phyloP scores from a whole-genome alignment of 1,140 invertebrate species.

The Dreissena polymorpha region DNA sequence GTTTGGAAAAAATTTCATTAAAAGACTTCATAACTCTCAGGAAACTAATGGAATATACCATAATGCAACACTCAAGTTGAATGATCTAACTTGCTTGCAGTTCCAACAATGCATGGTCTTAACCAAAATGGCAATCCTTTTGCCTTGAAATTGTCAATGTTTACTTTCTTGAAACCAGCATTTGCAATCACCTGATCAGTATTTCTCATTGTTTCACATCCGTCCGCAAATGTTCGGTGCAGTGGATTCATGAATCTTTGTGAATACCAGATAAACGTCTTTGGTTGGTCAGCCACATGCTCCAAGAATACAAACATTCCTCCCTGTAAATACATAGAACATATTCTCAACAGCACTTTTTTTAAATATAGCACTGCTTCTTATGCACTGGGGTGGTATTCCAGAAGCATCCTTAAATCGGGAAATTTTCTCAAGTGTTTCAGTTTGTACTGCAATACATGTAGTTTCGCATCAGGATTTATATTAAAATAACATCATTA shows the following conservation, averaged over 20 bases:
- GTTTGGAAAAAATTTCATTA: too few species aligned
- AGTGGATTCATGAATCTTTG: conserved; percentile 26
- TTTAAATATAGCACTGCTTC: too few species aligned
- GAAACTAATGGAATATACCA: too few species aligned
- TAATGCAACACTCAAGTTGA: neutral
- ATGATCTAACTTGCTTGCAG: conserved; percentile 13
- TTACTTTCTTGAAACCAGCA: conserved; percentile 11
- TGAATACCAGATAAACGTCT: conserved; percentile 17
- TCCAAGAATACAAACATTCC: conserved; percentile 32
- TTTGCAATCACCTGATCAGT: conserved; percentile 7
- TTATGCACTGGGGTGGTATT: too few species aligned
- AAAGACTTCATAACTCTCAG: too few species aligned
- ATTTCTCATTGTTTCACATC: conserved; percentile 10
- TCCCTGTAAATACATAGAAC: conserved; percentile 10
- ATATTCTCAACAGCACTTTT: neutral
- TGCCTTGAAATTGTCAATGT: conserved; percentile 13
- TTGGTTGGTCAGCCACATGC: conserved; percentile 33
- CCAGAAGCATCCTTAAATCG: too few species aligned
- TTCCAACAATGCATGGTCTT: conserved; percentile 31
- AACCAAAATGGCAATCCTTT: conserved; percentile 17
- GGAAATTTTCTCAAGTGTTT: too few species aligned
- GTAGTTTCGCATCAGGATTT: too few species aligned
- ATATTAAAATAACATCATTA: too few species aligned
- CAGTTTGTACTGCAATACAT: too few species aligned
- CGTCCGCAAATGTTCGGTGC: conserved; percentile 22